These are phyloP conservation scores for Entomobrya multifasciata DNA, from an alignment of 2,888 invertebrate species.

Conservation along the genomic window DNA sequence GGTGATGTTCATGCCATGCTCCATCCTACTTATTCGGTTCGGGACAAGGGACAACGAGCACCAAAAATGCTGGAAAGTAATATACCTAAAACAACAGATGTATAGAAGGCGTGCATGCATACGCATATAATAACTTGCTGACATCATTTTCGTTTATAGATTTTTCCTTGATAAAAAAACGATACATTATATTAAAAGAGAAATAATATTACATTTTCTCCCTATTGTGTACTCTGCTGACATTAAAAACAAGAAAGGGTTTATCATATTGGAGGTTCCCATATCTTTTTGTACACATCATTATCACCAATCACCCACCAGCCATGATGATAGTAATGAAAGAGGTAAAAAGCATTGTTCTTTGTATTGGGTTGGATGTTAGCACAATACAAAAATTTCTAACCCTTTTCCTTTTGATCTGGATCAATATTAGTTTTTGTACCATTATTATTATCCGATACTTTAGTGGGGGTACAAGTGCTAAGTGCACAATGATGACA, in stretches of 20 bases:
- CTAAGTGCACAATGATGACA: conserved; percentile 17
- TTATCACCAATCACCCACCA: not conserved
- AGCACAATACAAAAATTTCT: not conserved
- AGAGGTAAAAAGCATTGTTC: conserved; percentile 35
- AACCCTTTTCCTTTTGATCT: not conserved
- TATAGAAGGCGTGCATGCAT: conserved; percentile 46
- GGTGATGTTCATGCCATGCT: not conserved
- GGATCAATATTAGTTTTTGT: conserved; percentile 58
- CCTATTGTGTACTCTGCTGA: not conserved
- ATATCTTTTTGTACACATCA: not conserved
- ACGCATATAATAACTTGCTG: conserved; percentile 61
- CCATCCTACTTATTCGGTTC: conserved; percentile 19
- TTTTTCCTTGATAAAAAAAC: conserved; percentile 39
- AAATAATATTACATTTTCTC: no score
- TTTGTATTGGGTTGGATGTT: conserved; percentile 28
- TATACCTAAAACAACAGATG: conserved; percentile 49
- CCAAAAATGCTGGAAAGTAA: not conserved
- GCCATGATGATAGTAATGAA: not conserved
- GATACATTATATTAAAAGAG: conserved; percentile 19
- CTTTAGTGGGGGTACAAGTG: conserved; percentile 6
- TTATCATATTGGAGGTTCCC: not conserved
- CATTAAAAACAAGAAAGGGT: conserved; percentile 2
- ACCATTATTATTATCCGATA: not conserved
- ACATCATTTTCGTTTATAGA: conserved; percentile 58
- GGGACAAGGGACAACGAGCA: conserved; percentile 10